A percentile compares a stretch with the other conserved stretches of the same genome.
Evolutionary conservation across 2,888 invertebrate genomes (phyloP).

Genomic region (Caenorhabditis sp.): DNA sequence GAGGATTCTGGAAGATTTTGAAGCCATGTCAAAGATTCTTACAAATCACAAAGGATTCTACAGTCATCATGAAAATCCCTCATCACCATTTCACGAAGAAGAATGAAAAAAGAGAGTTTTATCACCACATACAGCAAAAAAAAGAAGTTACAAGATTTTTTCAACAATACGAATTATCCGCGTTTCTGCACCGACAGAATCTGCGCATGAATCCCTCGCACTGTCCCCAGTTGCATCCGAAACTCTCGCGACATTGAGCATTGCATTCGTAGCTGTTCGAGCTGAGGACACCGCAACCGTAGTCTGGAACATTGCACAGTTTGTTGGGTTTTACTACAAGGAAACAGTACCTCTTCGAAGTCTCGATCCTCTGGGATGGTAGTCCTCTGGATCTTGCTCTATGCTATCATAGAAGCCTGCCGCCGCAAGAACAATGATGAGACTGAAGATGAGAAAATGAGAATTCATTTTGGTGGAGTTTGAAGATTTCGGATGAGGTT

Average conservation of each 20-base stretch:
- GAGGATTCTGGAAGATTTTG: too few relatives aligned
- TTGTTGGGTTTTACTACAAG: too few relatives aligned
- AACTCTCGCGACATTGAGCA: background rate
- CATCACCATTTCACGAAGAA: too few relatives aligned
- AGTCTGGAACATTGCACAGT: constrained; percentile 4
- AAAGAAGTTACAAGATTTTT: too few relatives aligned
- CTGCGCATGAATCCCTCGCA: constrained; percentile 4
- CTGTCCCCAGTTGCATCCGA: constrained; percentile 11
- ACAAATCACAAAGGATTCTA: too few relatives aligned
- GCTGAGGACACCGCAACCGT: background rate
- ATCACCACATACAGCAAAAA: too few relatives aligned
- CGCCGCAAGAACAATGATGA: background rate
- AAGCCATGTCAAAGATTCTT: too few relatives aligned
- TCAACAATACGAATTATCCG: constrained; percentile 7
- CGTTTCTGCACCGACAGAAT: constrained; percentile 5
- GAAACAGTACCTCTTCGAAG: background rate
- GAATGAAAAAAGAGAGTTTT: too few relatives aligned
- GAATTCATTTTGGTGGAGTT: too few relatives aligned
- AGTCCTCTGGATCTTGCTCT: background rate
- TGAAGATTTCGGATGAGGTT: too few relatives aligned
- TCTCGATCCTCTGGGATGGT: background rate
- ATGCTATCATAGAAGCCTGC: background rate
- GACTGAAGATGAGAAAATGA: background rate
- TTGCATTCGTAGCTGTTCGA: background rate
- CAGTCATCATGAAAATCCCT: too few relatives aligned